Conservation (phyloP, 2,888 invertebrate species). For the Acanthacorydalis orientalis region DNA sequence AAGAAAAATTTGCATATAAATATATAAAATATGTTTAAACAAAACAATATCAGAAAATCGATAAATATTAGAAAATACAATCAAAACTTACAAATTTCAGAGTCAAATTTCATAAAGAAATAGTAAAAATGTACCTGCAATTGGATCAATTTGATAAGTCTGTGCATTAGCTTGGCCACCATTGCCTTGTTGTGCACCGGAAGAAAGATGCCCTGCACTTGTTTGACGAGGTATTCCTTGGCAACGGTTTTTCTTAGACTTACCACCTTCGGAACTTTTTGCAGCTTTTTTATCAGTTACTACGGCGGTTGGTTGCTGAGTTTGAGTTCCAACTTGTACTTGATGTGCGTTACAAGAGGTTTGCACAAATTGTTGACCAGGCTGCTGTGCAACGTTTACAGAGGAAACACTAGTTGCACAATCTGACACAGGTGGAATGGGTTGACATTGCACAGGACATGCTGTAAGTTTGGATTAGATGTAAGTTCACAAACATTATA, state of each 20-base stretch:
- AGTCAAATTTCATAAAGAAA: background rate
- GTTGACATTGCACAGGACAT: slow-evolving; percentile 9
- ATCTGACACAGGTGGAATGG: slow-evolving; percentile 15
- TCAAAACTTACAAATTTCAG: no score
- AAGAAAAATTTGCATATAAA: background rate
- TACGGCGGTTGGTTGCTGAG: slow-evolving; percentile 27
- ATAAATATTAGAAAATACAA: slow-evolving; percentile 1
- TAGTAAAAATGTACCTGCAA: slow-evolving; percentile 22
- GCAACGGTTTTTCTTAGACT: slow-evolving; percentile 4
- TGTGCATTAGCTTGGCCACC: slow-evolving; percentile 12
- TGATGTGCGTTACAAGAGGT: slow-evolving; percentile 24
- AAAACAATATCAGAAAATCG: background rate
- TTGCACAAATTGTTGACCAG: slow-evolving; percentile 14
- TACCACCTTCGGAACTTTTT: slow-evolving; percentile 12
- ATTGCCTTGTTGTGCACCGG: slow-evolving; percentile 11
- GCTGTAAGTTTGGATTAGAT: slow-evolving; percentile 1
- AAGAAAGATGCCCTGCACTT: slow-evolving; percentile 12
- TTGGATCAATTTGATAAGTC: slow-evolving; percentile 31
- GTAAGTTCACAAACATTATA: no score
- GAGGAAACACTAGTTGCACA: slow-evolving; percentile 14
- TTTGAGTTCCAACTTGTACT: slow-evolving; percentile 47
- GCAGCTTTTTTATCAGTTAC: slow-evolving; percentile 18
- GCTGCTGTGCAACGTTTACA: slow-evolving; percentile 14
- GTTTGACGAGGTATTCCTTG: slow-evolving; percentile 13
- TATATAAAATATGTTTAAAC: background rate